Conservation (phyloP, 2,797 vertebrate species). For the Otus scops region DNA sequence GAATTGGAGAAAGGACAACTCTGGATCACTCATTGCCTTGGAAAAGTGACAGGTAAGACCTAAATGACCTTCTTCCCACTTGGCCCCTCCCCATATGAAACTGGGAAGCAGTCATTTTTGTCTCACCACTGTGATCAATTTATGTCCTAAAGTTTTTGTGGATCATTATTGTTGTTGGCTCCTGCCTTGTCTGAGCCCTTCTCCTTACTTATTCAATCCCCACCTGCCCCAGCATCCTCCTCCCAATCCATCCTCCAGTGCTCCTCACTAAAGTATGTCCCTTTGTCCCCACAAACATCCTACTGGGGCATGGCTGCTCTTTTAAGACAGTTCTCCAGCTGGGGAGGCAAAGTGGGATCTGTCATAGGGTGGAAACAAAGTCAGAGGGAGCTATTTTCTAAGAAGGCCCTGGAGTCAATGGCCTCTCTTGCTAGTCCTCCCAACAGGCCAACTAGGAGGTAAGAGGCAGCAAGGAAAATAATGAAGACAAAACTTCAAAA, state of each 20-base stretch:
- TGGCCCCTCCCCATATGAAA: background rate
- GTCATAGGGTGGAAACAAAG: background rate
- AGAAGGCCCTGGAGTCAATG: background rate
- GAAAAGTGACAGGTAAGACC: background rate
- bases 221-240: background rate
- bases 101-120: background rate
- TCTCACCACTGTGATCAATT: background rate
- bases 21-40: fast-evolving
- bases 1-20: background rate
- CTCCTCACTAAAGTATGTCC: background rate
- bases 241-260: background rate
- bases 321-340: background rate
- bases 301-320: background rate
- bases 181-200: background rate
- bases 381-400: background rate
- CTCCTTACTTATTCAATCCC: background rate
- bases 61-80: background rate
- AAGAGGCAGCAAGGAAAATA: background rate
- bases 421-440: background rate
- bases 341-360: background rate
- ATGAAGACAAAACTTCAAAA: background rate
- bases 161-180: background rate
- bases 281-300: background rate
- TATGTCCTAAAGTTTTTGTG: background rate
- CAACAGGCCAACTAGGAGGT: background rate